Conservation (phyloP, 1,140 invertebrate genomes). For the Leptoteleia sp. region DNA sequence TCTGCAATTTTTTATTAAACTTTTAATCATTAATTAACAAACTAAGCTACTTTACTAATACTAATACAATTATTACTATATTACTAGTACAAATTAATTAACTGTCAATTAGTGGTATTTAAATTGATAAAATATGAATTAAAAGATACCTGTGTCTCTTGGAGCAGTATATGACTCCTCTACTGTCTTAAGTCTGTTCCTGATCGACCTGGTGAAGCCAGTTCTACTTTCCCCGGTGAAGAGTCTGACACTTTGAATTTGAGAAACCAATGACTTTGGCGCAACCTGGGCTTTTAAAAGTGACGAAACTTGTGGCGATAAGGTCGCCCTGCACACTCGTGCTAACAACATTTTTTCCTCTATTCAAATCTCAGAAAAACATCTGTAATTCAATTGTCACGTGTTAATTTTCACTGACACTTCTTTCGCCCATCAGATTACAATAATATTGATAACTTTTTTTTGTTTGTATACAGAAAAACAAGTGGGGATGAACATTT, state of each 20-base stretch:
- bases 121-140: conserved; percentile 6
- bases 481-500: too few species aligned
- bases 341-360: conserved; percentile 72
- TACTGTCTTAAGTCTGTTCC: conserved; percentile 74
- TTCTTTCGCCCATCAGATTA: too few species aligned
- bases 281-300: conserved; percentile 68
- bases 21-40: too few species aligned
- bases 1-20: too few species aligned
- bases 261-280: conserved; percentile 56
- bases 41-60: too few species aligned
- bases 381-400: conserved; percentile 7
- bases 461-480: too few species aligned
- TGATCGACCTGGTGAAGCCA: conserved; percentile 70
- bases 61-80: too few species aligned
- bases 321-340: conserved; percentile 70
- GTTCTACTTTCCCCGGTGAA: conserved; percentile 74
- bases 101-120: too few species aligned
- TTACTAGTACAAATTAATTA: too few species aligned
- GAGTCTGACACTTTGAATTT: conserved; percentile 70
- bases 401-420: too few species aligned
- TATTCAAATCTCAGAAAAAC: background rate
- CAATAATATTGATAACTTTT: too few species aligned
- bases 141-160: conserved; percentile 79
- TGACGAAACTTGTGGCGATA: conserved; percentile 68
- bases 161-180: conserved; percentile 81